These are phyloP conservation scores for Platyscelio sp. DNA, from an alignment of 2,888 invertebrate species.

Conservation along the genomic window DNA sequence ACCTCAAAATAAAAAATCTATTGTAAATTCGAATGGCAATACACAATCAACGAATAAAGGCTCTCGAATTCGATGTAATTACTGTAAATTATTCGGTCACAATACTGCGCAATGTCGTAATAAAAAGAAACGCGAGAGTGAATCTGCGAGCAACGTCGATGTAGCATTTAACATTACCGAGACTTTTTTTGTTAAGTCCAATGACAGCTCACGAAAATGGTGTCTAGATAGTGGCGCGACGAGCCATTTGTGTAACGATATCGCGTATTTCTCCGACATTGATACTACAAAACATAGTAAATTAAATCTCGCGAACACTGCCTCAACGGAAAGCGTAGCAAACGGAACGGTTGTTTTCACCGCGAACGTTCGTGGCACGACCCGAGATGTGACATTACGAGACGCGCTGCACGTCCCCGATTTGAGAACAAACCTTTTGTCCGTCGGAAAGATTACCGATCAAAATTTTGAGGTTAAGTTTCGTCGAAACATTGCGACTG, in stretches of 20 bases:
- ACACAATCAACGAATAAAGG: neutral
- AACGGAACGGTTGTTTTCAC: neutral
- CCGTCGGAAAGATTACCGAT: neutral
- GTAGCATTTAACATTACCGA: neutral
- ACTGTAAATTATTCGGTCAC: neutral
- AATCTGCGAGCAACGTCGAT: neutral
- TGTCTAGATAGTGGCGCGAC: constrained; percentile 2
- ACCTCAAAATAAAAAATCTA: neutral
- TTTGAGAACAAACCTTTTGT: neutral
- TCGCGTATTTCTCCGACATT: neutral
- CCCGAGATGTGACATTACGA: neutral
- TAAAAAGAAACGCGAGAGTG: neutral
- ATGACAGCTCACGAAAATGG: neutral
- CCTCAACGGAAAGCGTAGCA: neutral
- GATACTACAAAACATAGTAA: neutral
- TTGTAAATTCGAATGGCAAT: neutral
- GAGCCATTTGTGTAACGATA: neutral
- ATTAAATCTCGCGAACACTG: neutral
- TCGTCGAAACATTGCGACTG: neutral
- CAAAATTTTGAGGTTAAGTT: neutral
- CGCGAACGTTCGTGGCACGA: neutral
- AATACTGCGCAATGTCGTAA: neutral
- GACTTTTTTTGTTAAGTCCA: neutral
- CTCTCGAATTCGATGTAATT: neutral
- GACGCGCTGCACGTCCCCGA: neutral